Conservation (phyloP, 2,888 invertebrate genomes). For the Geophilus truncorum region DNA sequence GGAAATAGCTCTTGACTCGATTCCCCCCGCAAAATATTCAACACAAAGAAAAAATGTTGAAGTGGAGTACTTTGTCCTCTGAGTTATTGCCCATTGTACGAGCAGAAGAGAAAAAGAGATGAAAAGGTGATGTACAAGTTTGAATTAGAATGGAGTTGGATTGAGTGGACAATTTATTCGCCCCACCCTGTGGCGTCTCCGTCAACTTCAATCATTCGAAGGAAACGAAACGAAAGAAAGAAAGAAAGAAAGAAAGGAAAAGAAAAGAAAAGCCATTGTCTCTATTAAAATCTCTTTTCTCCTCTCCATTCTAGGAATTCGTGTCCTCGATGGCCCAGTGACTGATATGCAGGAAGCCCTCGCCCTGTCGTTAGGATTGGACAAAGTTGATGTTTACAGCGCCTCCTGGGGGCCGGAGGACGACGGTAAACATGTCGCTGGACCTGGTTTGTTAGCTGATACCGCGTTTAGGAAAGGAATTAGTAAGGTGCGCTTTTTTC, state of each 20-base stretch:
- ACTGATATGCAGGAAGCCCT: conserved; percentile 49
- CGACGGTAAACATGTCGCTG: conserved; percentile 49
- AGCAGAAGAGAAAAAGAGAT: neutral
- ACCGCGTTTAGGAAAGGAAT: conserved; percentile 48
- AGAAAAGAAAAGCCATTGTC: neutral
- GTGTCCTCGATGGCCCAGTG: conserved; percentile 49
- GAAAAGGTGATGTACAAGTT: conserved; percentile 20
- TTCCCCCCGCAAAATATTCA: neutral
- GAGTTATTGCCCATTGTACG: conserved; percentile 3
- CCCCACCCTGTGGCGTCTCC: conserved; percentile 1
- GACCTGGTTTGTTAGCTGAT: conserved; percentile 47
- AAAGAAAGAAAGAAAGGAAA: neutral
- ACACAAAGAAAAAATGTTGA: neutral
- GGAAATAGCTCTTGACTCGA: neutral
- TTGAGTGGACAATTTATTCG: conserved; percentile 16
- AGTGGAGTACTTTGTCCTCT: conserved; percentile 11
- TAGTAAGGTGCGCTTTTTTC: conserved; percentile 41
- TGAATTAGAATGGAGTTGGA: neutral
- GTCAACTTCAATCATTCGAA: neutral
- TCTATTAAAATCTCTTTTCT: neutral
- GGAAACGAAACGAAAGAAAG: too few relatives aligned
- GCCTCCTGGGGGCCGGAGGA: conserved; percentile 49
- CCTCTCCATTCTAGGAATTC: conserved; percentile 44
- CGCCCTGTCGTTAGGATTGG: conserved; percentile 46
- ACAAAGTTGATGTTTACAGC: conserved; percentile 49